These are phyloP conservation scores for Pelusios castaneus DNA, from an alignment of 2,113 vertebrate genomes.

Conservation along the genomic window DNA sequence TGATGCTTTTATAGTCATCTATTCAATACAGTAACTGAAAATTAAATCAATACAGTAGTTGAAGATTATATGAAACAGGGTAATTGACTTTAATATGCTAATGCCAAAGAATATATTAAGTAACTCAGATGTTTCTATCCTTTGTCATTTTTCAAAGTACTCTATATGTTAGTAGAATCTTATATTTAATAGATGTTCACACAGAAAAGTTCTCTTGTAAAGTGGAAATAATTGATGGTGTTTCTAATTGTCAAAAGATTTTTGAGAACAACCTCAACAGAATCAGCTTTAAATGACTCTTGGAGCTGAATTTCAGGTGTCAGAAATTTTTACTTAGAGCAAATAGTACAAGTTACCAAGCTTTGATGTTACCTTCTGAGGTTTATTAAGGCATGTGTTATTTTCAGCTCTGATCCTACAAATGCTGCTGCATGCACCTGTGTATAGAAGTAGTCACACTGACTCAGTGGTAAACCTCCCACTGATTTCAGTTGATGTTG, in stretches of 20 bases:
- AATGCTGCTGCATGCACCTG: too few species aligned
- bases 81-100: neutral
- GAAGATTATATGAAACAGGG: neutral
- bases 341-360: neutral
- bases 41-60: neutral
- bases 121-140: neutral
- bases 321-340: neutral
- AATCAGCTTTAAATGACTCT: neutral
- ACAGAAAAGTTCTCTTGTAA: neutral
- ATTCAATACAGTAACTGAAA: neutral
- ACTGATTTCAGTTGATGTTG: neutral
- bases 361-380: neutral
- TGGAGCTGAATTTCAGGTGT: neutral
- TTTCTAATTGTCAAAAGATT: neutral
- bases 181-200: neutral
- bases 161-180: neutral
- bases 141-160: neutral
- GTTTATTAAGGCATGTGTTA: neutral
- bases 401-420: neutral
- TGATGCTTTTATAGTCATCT: neutral
- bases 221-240: neutral
- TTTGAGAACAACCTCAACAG: neutral
- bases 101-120: neutral
- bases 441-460: neutral
- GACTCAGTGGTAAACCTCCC: neutral